These are phyloP conservation scores for Epinephelus fuscoguttatus DNA, from an alignment of 2,113 vertebrate species.

Conservation along the genomic window DNA sequence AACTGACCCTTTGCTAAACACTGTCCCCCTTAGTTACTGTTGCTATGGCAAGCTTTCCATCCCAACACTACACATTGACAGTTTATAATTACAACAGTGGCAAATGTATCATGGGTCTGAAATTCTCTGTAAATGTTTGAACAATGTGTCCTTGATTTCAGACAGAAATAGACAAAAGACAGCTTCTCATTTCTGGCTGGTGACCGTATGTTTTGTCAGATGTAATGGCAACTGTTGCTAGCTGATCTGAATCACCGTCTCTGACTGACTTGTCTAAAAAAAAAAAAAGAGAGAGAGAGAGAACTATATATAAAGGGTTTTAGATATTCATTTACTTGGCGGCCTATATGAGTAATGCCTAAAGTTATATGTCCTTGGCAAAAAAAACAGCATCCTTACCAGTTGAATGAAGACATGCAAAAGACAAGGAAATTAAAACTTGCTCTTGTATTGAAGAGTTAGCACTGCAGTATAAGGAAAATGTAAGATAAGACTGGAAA, in stretches of 20 bases:
- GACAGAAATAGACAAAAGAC: slow-evolving; percentile 10
- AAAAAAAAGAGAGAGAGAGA: no score
- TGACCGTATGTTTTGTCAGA: neutral
- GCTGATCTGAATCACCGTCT: neutral
- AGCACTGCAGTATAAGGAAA: neutral
- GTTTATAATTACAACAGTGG: neutral
- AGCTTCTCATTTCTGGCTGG: neutral
- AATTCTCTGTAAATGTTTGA: neutral
- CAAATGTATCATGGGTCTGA: neutral
- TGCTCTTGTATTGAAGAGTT: no score
- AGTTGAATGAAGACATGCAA: neutral
- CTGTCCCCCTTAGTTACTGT: neutral
- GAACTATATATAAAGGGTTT: neutral
- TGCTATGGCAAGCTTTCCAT: neutral
- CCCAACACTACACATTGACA: neutral
- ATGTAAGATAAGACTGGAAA: neutral
- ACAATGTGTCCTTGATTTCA: neutral
- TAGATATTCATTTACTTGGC: neutral
- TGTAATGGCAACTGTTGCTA: neutral
- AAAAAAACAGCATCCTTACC: neutral
- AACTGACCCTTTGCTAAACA: neutral
- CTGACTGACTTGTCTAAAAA: neutral
- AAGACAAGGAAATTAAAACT: neutral
- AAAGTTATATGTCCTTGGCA: neutral
- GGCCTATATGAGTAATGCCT: neutral